These are phyloP conservation scores for Barbus barbus DNA, from an alignment of 2,113 vertebrate species.

Conservation along the genomic window DNA sequence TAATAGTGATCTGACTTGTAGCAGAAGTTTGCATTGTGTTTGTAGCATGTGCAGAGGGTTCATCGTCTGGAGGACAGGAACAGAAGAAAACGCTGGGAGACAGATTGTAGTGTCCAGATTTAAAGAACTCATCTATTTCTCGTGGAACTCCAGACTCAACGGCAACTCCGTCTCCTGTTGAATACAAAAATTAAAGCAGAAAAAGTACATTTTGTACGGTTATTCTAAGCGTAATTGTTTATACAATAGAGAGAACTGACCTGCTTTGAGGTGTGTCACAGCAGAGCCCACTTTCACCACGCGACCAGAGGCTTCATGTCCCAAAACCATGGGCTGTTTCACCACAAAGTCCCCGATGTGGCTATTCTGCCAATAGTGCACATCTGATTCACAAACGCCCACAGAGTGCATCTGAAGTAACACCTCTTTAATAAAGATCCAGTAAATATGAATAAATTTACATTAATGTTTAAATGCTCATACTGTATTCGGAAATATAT, in stretches of 20 bases:
- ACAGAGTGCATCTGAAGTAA: constrained; percentile 94
- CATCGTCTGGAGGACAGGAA: constrained; percentile 89
- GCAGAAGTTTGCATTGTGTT: constrained; percentile 89
- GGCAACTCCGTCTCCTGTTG: constrained; percentile 89
- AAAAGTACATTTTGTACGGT: too few species aligned
- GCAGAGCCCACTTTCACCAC: constrained; percentile 86
- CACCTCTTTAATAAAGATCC: constrained; percentile 78
- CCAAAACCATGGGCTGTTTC: constrained; percentile 88
- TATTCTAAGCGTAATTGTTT: too few species aligned
- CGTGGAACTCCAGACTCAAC: constrained; percentile 89
- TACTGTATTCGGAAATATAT: not conserved
- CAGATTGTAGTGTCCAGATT: constrained; percentile 89
- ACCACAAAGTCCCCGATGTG: constrained; percentile 86
- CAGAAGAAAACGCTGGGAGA: constrained; percentile 94
- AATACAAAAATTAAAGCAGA: not conserved
- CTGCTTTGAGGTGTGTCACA: constrained; percentile 84
- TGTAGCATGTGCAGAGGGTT: constrained; percentile 89
- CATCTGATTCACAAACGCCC: constrained; percentile 94
- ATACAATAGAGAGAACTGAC: constrained; percentile 51
- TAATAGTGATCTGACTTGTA: constrained; percentile 85
- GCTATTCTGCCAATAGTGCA: constrained; percentile 91
- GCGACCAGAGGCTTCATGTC: constrained; percentile 89
- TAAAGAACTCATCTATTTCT: constrained; percentile 88
- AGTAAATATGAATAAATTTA: not conserved
- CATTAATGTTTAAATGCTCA: not conserved